A percentile compares a stretch with the other conserved stretches of the same genome.
Conservation (phyloP, 1,140 invertebrate genomes). For the Condylostylus longicornis region DNA sequence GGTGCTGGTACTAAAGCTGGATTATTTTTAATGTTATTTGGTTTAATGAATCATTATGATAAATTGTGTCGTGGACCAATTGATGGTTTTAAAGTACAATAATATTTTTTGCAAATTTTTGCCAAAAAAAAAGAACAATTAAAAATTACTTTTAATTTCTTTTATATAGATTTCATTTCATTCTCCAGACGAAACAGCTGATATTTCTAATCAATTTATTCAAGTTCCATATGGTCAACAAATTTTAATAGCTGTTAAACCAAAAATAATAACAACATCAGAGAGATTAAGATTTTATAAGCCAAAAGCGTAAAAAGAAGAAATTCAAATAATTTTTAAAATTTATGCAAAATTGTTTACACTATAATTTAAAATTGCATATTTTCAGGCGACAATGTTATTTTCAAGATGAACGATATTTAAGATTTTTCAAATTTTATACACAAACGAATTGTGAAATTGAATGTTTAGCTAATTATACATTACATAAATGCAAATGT, state of each 20-base stretch:
- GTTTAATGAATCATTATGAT: background rate
- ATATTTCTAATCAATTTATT: background rate
- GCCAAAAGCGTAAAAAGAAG: constrained; percentile 10
- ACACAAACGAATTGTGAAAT: constrained; percentile 60
- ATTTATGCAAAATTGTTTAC: background rate
- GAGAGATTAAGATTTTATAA: constrained; percentile 17
- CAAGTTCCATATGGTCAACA: background rate
- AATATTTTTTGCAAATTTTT: no score
- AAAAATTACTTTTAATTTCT: no score
- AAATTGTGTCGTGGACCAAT: background rate
- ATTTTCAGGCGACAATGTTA: constrained; percentile 44
- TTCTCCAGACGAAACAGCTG: background rate
- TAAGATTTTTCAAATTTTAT: constrained; percentile 41
- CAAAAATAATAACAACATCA: constrained; percentile 15
- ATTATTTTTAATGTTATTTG: background rate
- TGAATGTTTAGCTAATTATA: constrained; percentile 62
- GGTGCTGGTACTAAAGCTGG: background rate
- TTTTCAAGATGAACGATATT: constrained; percentile 41
- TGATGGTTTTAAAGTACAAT: background rate
- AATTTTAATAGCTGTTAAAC: constrained; percentile 6
- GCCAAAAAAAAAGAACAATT: no score
- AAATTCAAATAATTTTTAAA: background rate
- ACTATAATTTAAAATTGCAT: no score
- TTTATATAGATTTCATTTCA: background rate
- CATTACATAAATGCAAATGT: constrained; percentile 34